Evolutionary conservation across 2,888 invertebrate species (phyloP).

Genomic region (Lissonota sp.): DNA sequence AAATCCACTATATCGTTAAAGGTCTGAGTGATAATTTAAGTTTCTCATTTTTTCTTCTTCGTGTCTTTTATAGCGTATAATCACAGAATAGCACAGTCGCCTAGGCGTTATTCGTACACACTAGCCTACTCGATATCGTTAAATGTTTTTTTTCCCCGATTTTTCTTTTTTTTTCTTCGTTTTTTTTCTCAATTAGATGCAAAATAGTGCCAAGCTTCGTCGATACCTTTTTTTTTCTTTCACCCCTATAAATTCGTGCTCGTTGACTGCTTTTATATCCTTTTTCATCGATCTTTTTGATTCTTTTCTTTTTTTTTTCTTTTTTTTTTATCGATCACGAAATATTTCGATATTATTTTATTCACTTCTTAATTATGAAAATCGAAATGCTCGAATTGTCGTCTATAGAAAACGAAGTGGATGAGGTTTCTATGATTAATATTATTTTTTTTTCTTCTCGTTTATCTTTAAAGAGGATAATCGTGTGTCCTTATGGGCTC

Average conservation of each 20-base stretch:
- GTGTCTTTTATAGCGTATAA: constrained; percentile 66
- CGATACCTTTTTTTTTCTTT: constrained; percentile 10
- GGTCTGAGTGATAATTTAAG: constrained; percentile 49
- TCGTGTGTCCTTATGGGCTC: constrained; percentile 33
- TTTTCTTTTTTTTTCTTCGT: neutral
- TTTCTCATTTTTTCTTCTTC: constrained; percentile 49
- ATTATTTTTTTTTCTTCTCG: too few species aligned
- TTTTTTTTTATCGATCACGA: neutral
- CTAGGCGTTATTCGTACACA: constrained; percentile 64
- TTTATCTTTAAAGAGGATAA: constrained; percentile 17
- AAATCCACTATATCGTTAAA: constrained; percentile 27
- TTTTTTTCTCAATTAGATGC: constrained; percentile 41
- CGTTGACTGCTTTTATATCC: constrained; percentile 1
- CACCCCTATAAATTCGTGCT: neutral
- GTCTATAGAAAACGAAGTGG: constrained; percentile 1
- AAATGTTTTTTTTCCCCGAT: constrained; percentile 9
- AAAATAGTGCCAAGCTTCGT: constrained; percentile 64
- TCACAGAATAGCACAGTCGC: constrained; percentile 76
- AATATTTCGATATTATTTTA: neutral
- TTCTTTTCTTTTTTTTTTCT: neutral
- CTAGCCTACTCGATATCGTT: constrained; percentile 60
- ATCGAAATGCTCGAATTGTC: neutral
- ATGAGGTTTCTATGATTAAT: too few species aligned
- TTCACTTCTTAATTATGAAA: neutral
- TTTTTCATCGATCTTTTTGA: constrained; percentile 28